Conservation (phyloP, 2,888 invertebrate species). For the Agrypnus murinus region DNA sequence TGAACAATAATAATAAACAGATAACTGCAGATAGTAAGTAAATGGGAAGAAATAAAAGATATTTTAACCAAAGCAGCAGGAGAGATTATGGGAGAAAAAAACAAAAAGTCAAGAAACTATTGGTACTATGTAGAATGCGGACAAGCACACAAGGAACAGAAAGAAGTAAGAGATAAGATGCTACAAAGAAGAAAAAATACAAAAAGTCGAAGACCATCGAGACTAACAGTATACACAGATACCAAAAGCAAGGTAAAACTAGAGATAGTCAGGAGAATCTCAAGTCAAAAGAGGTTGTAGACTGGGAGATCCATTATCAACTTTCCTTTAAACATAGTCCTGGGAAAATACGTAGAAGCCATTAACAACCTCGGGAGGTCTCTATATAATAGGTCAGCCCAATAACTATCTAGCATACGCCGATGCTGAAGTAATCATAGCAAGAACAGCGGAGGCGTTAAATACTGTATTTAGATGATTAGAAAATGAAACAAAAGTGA, state of each 20-base stretch:
- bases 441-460: neutral
- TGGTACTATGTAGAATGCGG: too few relatives aligned
- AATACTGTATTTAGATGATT: neutral
- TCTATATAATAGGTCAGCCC: neutral
- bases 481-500: neutral
- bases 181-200: too few relatives aligned
- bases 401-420: conserved; percentile 15
- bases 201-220: too few relatives aligned
- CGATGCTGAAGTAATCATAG: neutral
- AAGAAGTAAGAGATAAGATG: too few relatives aligned
- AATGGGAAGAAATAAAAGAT: too few relatives aligned
- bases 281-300: neutral
- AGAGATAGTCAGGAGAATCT: neutral
- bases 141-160: too few relatives aligned
- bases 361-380: neutral
- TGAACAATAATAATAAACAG: too few relatives aligned
- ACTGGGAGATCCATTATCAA: conserved; percentile 4
- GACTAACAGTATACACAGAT: too few relatives aligned
- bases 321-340: neutral
- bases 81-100: too few relatives aligned
- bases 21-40: too few relatives aligned
- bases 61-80: too few relatives aligned
- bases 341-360: neutral
- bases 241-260: conserved; percentile 2
- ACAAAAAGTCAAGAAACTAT: too few relatives aligned